phyloP scores from a whole-genome alignment of 1,140 invertebrate genomes.

The Trichonephila clavipes region DNA sequence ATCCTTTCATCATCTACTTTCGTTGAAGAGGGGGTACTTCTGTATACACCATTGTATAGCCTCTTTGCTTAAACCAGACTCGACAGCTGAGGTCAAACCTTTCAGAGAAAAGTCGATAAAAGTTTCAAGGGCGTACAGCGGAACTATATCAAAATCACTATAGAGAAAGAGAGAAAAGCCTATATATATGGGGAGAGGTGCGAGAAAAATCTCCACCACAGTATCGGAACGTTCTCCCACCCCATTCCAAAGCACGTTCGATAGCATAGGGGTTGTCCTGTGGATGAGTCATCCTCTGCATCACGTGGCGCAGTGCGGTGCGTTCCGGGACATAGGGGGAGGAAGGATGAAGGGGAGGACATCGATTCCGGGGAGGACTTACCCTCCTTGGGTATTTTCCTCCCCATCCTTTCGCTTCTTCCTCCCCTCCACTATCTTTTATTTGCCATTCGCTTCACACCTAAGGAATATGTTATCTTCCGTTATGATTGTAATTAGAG shows the following conservation, averaged over 20 bases:
- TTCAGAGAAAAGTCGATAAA: constrained; percentile 40
- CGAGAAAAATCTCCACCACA: constrained; percentile 23
- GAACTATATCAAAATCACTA: neutral
- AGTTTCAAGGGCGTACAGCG: constrained; percentile 51
- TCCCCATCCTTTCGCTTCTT: constrained; percentile 24
- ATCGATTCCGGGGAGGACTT: constrained; percentile 15
- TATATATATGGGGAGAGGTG: neutral
- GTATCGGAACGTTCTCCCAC: neutral
- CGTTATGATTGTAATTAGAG: constrained; percentile 62
- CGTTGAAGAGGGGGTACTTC: too few species aligned
- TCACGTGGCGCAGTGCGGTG: constrained; percentile 73
- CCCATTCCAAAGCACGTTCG: constrained; percentile 37
- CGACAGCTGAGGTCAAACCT: constrained; percentile 26
- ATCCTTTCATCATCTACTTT: too few species aligned
- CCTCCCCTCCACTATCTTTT: neutral
- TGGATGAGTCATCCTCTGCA: constrained; percentile 72
- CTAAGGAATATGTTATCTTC: constrained; percentile 56
- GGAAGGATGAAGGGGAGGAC: neutral
- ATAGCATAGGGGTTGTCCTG: constrained; percentile 27
- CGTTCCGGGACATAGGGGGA: constrained; percentile 46
- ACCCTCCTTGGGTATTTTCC: constrained; percentile 26
- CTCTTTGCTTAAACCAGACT: neutral
- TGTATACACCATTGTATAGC: too few species aligned
- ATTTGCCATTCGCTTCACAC: constrained; percentile 53
- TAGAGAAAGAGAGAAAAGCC: neutral